These are phyloP conservation scores for Sarcophaga subvicina DNA, from an alignment of 2,888 invertebrate species.

Conservation along the genomic window DNA sequence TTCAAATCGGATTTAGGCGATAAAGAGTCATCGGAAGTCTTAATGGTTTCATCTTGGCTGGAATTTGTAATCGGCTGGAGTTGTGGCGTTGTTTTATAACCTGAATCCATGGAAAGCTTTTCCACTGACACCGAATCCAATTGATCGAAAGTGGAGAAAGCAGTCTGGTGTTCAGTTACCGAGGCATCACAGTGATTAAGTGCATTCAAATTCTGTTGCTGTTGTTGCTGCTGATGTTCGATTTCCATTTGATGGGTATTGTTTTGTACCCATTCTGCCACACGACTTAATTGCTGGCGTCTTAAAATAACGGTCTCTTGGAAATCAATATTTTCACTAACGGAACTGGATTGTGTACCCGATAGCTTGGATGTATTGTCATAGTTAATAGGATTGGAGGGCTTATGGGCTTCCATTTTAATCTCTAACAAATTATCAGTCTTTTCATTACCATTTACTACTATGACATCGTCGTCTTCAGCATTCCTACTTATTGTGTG, in stretches of 20 bases:
- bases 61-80: constrained; percentile 68
- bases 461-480: neutral
- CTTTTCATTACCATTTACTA: constrained; percentile 66
- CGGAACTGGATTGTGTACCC: constrained; percentile 78
- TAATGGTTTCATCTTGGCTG: constrained; percentile 70
- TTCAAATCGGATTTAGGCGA: constrained; percentile 77
- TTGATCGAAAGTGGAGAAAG: constrained; percentile 78
- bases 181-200: constrained; percentile 73
- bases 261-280: constrained; percentile 90
- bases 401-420: constrained; percentile 42
- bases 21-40: constrained; percentile 77
- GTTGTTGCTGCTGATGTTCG: constrained; percentile 65
- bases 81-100: constrained; percentile 80
- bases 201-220: constrained; percentile 36
- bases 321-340: constrained; percentile 79
- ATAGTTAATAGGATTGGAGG: constrained; percentile 39
- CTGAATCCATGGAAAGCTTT: constrained; percentile 80
- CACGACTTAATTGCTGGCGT: constrained; percentile 86
- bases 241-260: constrained; percentile 83
- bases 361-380: constrained; percentile 77
- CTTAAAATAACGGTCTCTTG: constrained; percentile 83
- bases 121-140: constrained; percentile 79
- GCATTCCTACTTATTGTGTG: neutral
- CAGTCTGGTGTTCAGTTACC: constrained; percentile 75
- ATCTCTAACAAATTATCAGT: constrained; percentile 72